A percentile compares a stretch with the other conserved stretches of the same genome.
These are phyloP conservation scores for Pyrrhia umbra DNA, from an alignment of 2,888 invertebrate genomes.

Conservation along the genomic window DNA sequence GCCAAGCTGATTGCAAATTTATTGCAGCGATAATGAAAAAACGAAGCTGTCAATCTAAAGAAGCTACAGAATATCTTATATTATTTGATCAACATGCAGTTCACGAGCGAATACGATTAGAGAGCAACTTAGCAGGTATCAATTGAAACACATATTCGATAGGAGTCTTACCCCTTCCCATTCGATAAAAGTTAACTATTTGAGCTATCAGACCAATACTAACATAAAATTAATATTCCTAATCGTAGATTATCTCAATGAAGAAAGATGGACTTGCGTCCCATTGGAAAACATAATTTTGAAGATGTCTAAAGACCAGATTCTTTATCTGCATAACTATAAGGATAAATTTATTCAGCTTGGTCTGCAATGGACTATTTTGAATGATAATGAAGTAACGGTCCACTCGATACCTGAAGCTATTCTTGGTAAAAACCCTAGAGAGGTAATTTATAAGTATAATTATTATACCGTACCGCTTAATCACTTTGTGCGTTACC, in stretches of 20 bases:
- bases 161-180: too few relatives aligned
- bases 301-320: constrained; percentile 82
- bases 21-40: constrained; percentile 88
- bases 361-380: constrained; percentile 89
- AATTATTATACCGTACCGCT: background rate
- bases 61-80: constrained; percentile 87
- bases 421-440: constrained; percentile 89
- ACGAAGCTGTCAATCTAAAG: constrained; percentile 65
- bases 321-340: constrained; percentile 88
- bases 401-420: constrained; percentile 91
- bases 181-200: too few relatives aligned
- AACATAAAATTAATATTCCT: too few relatives aligned
- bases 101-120: constrained; percentile 95
- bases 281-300: constrained; percentile 73
- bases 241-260: constrained; percentile 84
- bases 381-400: constrained; percentile 79
- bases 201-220: too few relatives aligned
- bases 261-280: constrained; percentile 78
- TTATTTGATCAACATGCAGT: constrained; percentile 97
- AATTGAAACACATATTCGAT: too few relatives aligned
- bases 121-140: constrained; percentile 91
- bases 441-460: constrained; percentile 83
- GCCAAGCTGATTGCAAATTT: constrained; percentile 94
- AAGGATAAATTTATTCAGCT: constrained; percentile 89
- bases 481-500: too few relatives aligned